A percentile compares a stretch with the other conserved stretches of the same genome.
Evolutionary conservation across 2,113 vertebrate species (phyloP).

Genomic region (Lonchura striata): DNA sequence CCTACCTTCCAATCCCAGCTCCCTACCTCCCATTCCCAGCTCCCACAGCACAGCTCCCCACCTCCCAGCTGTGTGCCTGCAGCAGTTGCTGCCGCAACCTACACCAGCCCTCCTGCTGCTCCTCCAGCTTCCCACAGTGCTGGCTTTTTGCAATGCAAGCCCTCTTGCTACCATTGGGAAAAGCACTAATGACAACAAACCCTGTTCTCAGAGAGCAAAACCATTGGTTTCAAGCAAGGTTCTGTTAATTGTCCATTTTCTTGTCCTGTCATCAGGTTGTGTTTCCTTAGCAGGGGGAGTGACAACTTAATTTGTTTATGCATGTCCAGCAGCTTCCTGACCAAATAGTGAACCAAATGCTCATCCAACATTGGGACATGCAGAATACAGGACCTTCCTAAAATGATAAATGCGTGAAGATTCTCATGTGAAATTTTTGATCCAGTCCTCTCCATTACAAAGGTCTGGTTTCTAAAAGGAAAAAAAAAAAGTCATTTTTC

Average conservation of each 20-base stretch:
- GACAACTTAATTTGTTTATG: background rate
- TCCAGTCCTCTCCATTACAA: background rate
- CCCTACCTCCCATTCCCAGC: background rate
- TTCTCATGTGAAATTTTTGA: background rate
- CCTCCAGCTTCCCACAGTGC: background rate
- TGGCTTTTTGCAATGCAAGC: background rate
- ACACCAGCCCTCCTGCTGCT: rapidly evolving
- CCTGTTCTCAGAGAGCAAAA: background rate
- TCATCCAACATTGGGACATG: slow-evolving; percentile 50
- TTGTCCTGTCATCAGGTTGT: background rate
- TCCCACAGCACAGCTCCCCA: background rate
- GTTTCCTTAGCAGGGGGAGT: background rate
- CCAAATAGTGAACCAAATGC: slow-evolving; percentile 45
- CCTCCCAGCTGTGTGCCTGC: background rate
- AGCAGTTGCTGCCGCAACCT: background rate
- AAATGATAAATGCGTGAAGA: background rate
- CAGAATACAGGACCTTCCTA: slow-evolving; percentile 70
- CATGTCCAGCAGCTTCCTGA: slow-evolving; percentile 64
- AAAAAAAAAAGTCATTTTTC: background rate
- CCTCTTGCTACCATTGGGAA: background rate
- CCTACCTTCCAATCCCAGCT: too few species aligned
- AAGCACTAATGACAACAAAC: background rate
- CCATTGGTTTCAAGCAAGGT: background rate
- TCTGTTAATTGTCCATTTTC: background rate
- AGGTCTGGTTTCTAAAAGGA: background rate